phyloP scores from a whole-genome alignment of 2,797 vertebrate species.

The Rhyacichthys aspro region DNA sequence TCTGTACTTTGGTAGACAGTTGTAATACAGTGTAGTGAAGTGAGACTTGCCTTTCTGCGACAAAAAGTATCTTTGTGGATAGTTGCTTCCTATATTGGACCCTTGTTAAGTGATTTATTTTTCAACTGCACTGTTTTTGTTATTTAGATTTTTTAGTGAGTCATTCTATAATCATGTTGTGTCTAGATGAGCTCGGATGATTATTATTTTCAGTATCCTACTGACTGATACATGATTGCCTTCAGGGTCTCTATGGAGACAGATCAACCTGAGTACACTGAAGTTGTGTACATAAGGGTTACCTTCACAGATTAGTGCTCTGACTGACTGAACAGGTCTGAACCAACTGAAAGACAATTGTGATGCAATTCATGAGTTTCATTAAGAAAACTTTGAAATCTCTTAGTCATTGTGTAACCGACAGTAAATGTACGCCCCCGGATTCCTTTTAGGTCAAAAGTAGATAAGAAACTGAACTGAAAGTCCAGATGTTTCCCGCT shows the following conservation, averaged over 20 bases:
- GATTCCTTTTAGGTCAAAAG: background rate
- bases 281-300: too few species aligned
- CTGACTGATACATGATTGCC: background rate
- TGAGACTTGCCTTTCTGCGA: too few species aligned
- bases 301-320: too few species aligned
- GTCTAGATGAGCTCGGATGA: background rate
- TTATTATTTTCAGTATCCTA: conserved; percentile 5
- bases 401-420: background rate
- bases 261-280: background rate
- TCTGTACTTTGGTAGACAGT: too few species aligned
- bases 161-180: background rate
- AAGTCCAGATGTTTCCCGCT: background rate
- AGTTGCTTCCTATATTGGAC: too few species aligned
- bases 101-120: too few species aligned
- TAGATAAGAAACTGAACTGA: conserved; percentile 2
- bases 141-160: too few species aligned
- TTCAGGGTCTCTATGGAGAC: conserved; percentile 4
- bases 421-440: background rate
- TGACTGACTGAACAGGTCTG: too few species aligned
- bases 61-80: too few species aligned
- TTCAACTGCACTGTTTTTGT: too few species aligned
- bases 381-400: background rate
- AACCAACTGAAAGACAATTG: too few species aligned
- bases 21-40: too few species aligned
- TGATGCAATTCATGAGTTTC: background rate